Evolutionary conservation across 2,113 vertebrate genomes (phyloP).

Genomic region (Amphiprion percula): DNA sequence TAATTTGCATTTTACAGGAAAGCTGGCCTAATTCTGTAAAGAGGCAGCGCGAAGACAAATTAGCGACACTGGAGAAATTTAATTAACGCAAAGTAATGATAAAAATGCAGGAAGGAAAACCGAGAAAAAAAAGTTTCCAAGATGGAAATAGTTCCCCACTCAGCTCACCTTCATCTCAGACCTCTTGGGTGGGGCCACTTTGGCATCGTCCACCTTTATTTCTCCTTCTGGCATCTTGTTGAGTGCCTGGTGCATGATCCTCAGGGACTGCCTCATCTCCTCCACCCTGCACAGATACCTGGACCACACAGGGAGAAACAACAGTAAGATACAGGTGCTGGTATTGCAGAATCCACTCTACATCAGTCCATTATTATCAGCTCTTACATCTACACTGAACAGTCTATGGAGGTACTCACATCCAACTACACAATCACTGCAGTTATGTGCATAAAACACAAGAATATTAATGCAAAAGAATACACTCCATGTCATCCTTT

Average conservation of each 20-base stretch:
- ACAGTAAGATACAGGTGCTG: neutral
- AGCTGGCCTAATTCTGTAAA: slow-evolving; percentile 12
- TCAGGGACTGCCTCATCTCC: slow-evolving; percentile 95
- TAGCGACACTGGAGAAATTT: neutral
- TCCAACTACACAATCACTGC: too few species aligned
- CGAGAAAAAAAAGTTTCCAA: neutral
- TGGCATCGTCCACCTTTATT: slow-evolving; percentile 97
- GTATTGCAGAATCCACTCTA: neutral
- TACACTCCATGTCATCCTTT: too few species aligned
- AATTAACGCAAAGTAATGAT: slow-evolving; percentile 16
- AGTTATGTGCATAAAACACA: too few species aligned
- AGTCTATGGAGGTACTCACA: too few species aligned
- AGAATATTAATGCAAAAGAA: too few species aligned
- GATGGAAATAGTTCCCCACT: neutral
- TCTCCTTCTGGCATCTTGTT: slow-evolving; percentile 98
- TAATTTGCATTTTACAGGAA: slow-evolving; percentile 10
- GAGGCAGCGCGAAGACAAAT: slow-evolving; percentile 4
- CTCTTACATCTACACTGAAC: neutral
- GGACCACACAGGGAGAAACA: slow-evolving; percentile 2
- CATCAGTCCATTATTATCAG: neutral
- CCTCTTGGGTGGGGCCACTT: slow-evolving; percentile 94
- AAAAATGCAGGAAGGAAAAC: neutral
- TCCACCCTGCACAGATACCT: slow-evolving; percentile 95
- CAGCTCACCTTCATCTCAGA: slow-evolving; percentile 95
- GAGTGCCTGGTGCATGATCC: slow-evolving; percentile 91